These are phyloP conservation scores for Cynopterus brachyotis DNA, from an alignment of 2,113 vertebrate species.

Conservation along the genomic window DNA sequence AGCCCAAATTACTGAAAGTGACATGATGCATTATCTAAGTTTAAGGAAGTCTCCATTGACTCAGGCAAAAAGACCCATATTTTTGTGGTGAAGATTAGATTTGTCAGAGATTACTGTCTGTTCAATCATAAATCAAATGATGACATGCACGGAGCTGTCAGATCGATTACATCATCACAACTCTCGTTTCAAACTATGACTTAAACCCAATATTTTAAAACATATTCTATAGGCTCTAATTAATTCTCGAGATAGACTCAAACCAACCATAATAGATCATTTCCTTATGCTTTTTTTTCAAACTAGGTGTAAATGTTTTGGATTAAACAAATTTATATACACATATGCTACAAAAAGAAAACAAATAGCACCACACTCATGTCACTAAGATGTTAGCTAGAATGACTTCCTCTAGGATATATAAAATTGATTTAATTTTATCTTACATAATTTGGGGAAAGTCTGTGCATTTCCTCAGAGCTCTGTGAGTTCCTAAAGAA, in stretches of 20 bases:
- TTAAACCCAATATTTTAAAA: slow-evolving; percentile 1
- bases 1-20: slow-evolving; percentile 50
- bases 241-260: not conserved
- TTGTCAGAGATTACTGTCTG: not conserved
- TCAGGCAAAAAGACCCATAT: not conserved
- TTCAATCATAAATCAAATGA: slow-evolving; percentile 31
- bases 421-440: not conserved
- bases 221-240: not conserved
- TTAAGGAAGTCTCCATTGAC: slow-evolving; percentile 17
- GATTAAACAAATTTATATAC: not conserved
- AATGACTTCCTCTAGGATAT: not conserved
- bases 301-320: not conserved
- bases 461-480: not conserved
- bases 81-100: slow-evolving; percentile 48
- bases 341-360: not conserved
- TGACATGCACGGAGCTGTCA: not conserved
- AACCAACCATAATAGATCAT: not conserved
- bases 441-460: not conserved
- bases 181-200: not conserved
- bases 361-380: too few species aligned
- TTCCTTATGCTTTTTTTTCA: not conserved
- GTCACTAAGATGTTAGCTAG: not conserved
- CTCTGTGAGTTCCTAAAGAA: not conserved
- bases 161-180: not conserved
- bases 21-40: slow-evolving; percentile 5